These are phyloP conservation scores for Girardinus metallicus DNA, from an alignment of 2,797 vertebrate genomes.

Conservation along the genomic window DNA sequence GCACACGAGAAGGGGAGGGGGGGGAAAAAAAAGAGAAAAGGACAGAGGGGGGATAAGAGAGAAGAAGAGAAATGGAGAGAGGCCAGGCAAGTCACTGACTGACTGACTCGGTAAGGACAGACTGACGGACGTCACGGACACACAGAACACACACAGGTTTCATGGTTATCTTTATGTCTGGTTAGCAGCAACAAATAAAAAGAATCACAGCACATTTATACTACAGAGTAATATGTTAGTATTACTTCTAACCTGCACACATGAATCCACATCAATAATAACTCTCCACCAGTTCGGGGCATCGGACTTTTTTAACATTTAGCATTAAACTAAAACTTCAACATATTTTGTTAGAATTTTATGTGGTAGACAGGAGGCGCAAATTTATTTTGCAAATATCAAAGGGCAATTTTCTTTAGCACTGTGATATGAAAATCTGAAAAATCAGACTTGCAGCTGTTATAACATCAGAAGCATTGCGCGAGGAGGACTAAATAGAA, in stretches of 20 bases:
- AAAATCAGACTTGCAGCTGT: background rate
- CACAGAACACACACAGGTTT: slow-evolving; percentile 27
- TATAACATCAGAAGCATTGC: background rate
- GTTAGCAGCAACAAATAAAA: slow-evolving; percentile 1
- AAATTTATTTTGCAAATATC: background rate
- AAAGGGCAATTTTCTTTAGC: background rate
- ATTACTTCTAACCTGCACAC: slow-evolving; percentile 31
- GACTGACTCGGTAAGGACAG: slow-evolving; percentile 59
- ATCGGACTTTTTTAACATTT: background rate
- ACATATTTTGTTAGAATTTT: background rate
- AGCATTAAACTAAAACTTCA: background rate
- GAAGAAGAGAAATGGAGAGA: slow-evolving; percentile 63
- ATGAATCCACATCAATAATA: background rate
- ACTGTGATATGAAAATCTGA: background rate
- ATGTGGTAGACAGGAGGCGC: background rate
- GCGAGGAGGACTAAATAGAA: background rate
- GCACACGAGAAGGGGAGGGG: slow-evolving; percentile 47
- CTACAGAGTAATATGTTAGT: slow-evolving; percentile 13
- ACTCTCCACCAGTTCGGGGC: slow-evolving; percentile 1
- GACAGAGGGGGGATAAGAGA: slow-evolving; percentile 59
- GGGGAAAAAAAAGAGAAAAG: slow-evolving; percentile 40
- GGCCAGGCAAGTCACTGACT: slow-evolving; percentile 77
- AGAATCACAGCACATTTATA: slow-evolving; percentile 12
- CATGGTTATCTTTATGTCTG: slow-evolving; percentile 27
- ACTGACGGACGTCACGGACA: slow-evolving; percentile 51